A percentile compares a stretch with the other conserved stretches of the same genome.
Evolutionary conservation across 1,140 invertebrate genomes (phyloP).

Genomic region (Bombus fervidus): DNA sequence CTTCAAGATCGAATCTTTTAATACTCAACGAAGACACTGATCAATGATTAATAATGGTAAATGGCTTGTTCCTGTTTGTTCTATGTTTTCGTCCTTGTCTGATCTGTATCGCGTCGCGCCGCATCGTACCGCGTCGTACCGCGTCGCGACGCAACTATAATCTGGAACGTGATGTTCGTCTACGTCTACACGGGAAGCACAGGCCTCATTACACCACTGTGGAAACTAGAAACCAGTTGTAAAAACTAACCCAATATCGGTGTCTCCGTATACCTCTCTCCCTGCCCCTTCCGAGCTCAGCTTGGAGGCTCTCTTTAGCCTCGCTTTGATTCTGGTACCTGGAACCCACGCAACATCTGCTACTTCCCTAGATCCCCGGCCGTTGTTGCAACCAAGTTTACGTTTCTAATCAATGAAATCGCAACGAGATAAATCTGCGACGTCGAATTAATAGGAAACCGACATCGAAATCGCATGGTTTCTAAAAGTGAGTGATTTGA

Average conservation of each 20-base stretch:
- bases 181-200: constrained; percentile 65
- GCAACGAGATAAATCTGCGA: background rate
- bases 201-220: constrained; percentile 73
- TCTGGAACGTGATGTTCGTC: constrained; percentile 66
- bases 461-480: too few relatives aligned
- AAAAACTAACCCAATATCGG: constrained; percentile 74
- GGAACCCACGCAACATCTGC: constrained; percentile 60
- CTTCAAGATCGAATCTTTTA: background rate
- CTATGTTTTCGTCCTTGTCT: constrained; percentile 31
- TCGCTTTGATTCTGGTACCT: constrained; percentile 45
- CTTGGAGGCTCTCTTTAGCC: background rate
- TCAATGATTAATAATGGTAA: background rate
- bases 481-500: too few relatives aligned
- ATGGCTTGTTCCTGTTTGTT: background rate
- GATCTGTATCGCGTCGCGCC: background rate
- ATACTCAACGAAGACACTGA: background rate
- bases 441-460: too few relatives aligned
- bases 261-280: constrained; percentile 48
- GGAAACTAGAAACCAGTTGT: constrained; percentile 70
- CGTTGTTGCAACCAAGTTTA: background rate
- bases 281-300: constrained; percentile 18
- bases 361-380: constrained; percentile 19
- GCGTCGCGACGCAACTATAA: constrained; percentile 19
- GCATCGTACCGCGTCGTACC: constrained; percentile 16
- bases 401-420: background rate